phyloP scores from a whole-genome alignment of 2,113 vertebrate genomes.

The Struthidea cinerea region DNA sequence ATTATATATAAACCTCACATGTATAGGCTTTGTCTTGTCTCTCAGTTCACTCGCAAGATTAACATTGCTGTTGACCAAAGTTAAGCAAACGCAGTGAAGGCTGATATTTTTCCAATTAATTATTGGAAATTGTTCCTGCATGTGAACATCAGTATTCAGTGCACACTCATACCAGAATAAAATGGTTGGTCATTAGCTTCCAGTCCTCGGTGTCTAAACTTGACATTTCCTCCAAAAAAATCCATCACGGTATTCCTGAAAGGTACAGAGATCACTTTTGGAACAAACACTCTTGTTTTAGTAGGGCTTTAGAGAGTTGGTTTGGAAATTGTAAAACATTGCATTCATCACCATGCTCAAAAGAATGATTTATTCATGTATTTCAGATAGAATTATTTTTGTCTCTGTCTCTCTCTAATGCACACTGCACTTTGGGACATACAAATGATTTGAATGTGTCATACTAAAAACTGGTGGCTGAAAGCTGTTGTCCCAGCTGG shows the following conservation, averaged over 20 bases:
- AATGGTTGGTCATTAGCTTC: not conserved
- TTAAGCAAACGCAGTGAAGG: not conserved
- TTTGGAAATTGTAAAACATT: not conserved
- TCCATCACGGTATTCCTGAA: not conserved
- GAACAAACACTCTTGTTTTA: not conserved
- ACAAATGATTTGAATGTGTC: not conserved
- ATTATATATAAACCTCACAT: not conserved
- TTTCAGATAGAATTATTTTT: not conserved
- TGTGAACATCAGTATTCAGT: not conserved
- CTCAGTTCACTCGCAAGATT: not conserved
- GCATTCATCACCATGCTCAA: not conserved
- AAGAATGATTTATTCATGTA: not conserved
- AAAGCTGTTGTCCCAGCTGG: not conserved
- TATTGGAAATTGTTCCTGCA: slow-evolving; percentile 1
- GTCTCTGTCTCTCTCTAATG: not conserved
- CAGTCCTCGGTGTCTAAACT: not conserved
- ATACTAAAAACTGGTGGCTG: not conserved
- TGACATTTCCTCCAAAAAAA: not conserved
- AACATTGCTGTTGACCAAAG: not conserved
- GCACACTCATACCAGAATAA: not conserved
- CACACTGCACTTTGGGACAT: not conserved
- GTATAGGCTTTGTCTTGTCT: not conserved
- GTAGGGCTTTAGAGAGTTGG: not conserved
- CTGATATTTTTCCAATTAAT: not conserved
- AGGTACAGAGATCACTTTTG: not conserved